Conservation (phyloP, 1,140 invertebrate genomes). For the Idris sp. region DNA sequence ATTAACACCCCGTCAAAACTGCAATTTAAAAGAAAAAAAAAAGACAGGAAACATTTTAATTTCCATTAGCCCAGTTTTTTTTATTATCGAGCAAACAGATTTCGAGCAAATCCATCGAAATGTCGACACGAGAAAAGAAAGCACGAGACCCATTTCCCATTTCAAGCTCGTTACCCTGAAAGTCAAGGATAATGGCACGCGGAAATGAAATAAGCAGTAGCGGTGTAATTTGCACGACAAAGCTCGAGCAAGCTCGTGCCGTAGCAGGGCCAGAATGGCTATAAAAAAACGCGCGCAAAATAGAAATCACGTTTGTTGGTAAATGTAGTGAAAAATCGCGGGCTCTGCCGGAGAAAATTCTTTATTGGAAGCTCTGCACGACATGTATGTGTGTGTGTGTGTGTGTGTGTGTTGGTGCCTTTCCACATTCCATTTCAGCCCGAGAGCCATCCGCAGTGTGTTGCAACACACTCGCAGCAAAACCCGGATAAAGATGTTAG, state of each 20-base stretch:
- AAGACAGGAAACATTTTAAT: slow-evolving; percentile 9
- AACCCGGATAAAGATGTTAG: slow-evolving; percentile 63
- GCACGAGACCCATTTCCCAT: slow-evolving; percentile 1
- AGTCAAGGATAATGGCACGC: slow-evolving; percentile 50
- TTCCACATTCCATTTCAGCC: slow-evolving; percentile 49
- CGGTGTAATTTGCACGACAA: slow-evolving; percentile 57
- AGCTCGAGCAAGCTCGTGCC: slow-evolving; percentile 22
- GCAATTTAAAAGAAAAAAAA: too few relatives aligned
- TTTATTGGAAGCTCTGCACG: slow-evolving; percentile 47
- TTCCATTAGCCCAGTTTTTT: not conserved
- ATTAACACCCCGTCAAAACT: too few relatives aligned
- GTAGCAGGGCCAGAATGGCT: slow-evolving; percentile 1
- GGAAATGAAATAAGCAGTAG: slow-evolving; percentile 45
- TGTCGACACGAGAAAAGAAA: not conserved
- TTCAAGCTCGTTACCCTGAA: slow-evolving; percentile 35
- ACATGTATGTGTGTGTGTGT: slow-evolving; percentile 32
- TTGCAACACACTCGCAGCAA: slow-evolving; percentile 54
- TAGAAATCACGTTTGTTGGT: slow-evolving; percentile 58
- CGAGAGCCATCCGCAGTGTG: slow-evolving; percentile 39
- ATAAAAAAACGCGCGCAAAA: slow-evolving; percentile 48
- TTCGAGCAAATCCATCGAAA: not conserved
- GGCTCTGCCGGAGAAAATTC: slow-evolving; percentile 42
- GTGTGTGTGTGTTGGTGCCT: slow-evolving; percentile 30
- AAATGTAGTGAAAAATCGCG: slow-evolving; percentile 70
- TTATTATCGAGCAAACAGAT: too few relatives aligned